Evolutionary conservation across 2,888 invertebrate genomes (phyloP).

Genomic region (Drosophila paramelanica): DNA sequence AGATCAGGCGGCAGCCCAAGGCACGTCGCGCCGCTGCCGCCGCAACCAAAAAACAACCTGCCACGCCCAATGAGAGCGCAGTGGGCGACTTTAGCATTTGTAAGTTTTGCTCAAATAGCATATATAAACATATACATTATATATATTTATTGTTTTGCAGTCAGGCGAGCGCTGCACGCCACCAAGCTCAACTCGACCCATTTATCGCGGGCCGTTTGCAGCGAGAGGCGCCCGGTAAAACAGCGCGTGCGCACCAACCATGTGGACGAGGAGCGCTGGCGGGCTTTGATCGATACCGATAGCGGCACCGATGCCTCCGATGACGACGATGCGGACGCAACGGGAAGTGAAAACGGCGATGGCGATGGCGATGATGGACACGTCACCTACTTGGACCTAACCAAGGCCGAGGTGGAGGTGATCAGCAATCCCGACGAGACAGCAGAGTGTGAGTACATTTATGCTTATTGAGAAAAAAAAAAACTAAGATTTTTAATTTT

Average conservation of each 20-base stretch:
- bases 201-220: conserved; percentile 37
- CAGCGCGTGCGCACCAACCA: conserved; percentile 42
- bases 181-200: conserved; percentile 82
- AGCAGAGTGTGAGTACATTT: neutral
- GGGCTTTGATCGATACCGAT: conserved; percentile 63
- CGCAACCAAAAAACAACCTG: conserved; percentile 21
- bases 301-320: conserved; percentile 76
- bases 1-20: conserved; percentile 30
- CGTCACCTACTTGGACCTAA: conserved; percentile 82
- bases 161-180: conserved; percentile 53
- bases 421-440: conserved; percentile 29
- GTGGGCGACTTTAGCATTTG: conserved; percentile 81
- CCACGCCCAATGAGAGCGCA: conserved; percentile 66
- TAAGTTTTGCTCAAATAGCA: conserved; percentile 50
- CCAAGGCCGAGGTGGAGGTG: conserved; percentile 78
- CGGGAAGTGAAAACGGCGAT: conserved; percentile 29
- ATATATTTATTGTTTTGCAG: conserved; percentile 11
- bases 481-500: no score
- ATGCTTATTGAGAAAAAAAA: no score
- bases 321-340: conserved; percentile 73
- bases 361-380: conserved; percentile 19
- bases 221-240: conserved; percentile 9
- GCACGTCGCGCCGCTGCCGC: conserved; percentile 8
- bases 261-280: conserved; percentile 67
- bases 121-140: neutral